A percentile compares a stretch with the other conserved stretches of the same genome.
Conservation (phyloP, 2,797 vertebrate species). For the Perodicticus potto region DNA sequence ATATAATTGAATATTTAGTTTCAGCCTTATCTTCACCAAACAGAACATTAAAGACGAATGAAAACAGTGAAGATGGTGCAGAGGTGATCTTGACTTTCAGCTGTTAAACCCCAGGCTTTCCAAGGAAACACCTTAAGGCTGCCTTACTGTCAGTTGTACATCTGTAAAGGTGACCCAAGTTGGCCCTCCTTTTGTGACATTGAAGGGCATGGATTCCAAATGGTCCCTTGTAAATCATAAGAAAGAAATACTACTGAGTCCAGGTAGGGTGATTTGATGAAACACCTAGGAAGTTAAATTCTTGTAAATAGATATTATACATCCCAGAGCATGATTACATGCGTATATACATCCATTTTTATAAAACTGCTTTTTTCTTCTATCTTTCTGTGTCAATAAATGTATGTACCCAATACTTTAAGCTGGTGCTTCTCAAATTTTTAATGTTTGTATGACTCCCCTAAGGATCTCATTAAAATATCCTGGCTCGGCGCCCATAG, state of each 20-base stretch:
- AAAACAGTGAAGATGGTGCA: not conserved
- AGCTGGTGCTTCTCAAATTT: not conserved
- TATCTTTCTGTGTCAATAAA: not conserved
- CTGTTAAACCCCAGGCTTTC: not conserved
- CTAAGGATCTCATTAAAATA: not conserved
- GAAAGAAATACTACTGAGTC: not conserved
- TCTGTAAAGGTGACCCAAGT: not conserved
- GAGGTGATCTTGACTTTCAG: not conserved
- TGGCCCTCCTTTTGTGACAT: not conserved
- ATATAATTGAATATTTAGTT: not conserved
- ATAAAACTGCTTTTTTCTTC: not conserved
- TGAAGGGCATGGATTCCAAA: not conserved
- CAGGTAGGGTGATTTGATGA: not conserved
- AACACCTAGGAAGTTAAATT: not conserved
- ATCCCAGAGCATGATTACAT: not conserved
- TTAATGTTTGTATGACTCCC: not conserved
- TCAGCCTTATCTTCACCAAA: not conserved
- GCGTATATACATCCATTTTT: not conserved
- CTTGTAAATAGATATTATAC: not conserved
- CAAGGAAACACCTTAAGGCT: not conserved
- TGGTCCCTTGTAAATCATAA: not conserved
- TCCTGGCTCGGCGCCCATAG: not conserved
- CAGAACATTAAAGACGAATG: not conserved
- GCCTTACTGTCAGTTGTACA: not conserved
- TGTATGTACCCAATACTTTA: not conserved